phyloP scores from a whole-genome alignment of 2,797 vertebrate genomes.

The Channa striata region DNA sequence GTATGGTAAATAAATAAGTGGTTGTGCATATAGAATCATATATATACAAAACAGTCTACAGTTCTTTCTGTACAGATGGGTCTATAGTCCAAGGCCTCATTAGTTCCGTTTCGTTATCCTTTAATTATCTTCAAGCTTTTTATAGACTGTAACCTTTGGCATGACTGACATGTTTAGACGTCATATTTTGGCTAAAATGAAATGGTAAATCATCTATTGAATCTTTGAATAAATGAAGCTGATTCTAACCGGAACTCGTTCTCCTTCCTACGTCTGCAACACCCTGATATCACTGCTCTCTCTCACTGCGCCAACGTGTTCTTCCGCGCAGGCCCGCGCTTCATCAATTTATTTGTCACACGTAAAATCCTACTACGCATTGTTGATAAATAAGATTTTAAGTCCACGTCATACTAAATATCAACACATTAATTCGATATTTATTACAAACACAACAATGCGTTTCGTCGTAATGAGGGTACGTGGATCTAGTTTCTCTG shows the following conservation, averaged over 20 bases:
- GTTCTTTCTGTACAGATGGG: no score
- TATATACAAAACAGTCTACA: no score
- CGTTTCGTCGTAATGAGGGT: not conserved
- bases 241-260: not conserved
- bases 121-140: no score
- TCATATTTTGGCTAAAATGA: not conserved
- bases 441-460: not conserved
- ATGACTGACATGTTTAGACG: not conserved
- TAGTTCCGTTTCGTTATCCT: no score
- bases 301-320: constrained; percentile 65
- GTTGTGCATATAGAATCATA: no score
- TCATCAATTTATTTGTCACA: not conserved
- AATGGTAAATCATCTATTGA: not conserved
- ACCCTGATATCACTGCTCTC: constrained; percentile 19
- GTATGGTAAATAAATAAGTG: no score
- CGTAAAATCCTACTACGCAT: accelerated
- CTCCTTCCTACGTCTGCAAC: not conserved
- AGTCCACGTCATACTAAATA: accelerated
- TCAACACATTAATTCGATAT: not conserved
- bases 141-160: not conserved
- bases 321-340: constrained; percentile 56
- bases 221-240: not conserved
- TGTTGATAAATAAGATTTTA: accelerated
- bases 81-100: no score
- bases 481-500: constrained; percentile 75